Percentiles rank a stretch among this genome's conserved stretches.
These are phyloP conservation scores for Rhinichthys klamathensis DNA, from an alignment of 2,113 vertebrate genomes.

Conservation along the genomic window DNA sequence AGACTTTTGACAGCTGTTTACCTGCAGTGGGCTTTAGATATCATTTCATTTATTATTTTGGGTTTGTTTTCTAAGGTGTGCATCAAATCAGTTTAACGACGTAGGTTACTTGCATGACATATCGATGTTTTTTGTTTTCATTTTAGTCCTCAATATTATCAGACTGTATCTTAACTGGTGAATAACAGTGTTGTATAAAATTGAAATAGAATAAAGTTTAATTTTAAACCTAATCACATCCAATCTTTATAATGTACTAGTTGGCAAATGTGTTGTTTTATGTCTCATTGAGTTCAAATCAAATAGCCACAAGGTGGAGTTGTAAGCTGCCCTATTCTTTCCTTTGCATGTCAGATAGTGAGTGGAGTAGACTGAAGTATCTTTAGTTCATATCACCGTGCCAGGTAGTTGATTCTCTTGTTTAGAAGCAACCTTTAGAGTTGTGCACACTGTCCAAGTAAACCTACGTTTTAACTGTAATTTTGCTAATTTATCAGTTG, in stretches of 20 bases:
- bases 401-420: not conserved
- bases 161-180: not conserved
- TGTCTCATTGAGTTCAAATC: not conserved
- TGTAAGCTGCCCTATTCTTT: constrained; percentile 1
- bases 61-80: not conserved
- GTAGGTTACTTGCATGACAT: not conserved
- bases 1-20: not conserved
- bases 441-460: too few species aligned
- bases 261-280: not conserved
- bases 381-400: not conserved
- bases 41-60: not conserved
- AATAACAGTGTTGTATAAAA: not conserved
- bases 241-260: not conserved
- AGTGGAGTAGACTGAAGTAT: not conserved
- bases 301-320: constrained; percentile 51
- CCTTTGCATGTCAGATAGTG: not conserved
- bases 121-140: not conserved
- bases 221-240: not conserved
- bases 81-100: not conserved
- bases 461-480: not conserved
- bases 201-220: not conserved
- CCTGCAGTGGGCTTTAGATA: not conserved
- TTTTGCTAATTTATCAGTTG: not conserved
- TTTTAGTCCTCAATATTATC: not conserved
- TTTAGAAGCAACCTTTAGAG: not conserved